Evolutionary conservation across 1,140 invertebrate species (phyloP).

Genomic region (Melitaea cinxia): DNA sequence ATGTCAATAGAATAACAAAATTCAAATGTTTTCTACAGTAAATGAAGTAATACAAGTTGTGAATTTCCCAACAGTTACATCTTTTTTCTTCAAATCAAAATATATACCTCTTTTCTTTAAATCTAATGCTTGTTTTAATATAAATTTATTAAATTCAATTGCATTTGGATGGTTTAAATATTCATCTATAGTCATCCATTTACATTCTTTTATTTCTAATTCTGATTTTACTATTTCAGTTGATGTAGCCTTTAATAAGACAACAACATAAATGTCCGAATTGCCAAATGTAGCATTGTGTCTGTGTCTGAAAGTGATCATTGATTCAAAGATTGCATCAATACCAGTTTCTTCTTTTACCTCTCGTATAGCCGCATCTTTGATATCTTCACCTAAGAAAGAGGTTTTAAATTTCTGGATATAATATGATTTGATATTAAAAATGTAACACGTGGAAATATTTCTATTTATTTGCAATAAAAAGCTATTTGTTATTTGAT

Average conservation of each 20-base stretch:
- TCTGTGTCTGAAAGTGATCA: constrained; percentile 90
- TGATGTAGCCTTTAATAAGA: constrained; percentile 86
- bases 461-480: too few relatives aligned
- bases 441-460: too few relatives aligned
- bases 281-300: constrained; percentile 88
- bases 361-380: constrained; percentile 90
- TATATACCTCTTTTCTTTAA: constrained; percentile 83
- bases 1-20: background rate
- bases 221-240: constrained; percentile 86
- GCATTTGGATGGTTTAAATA: constrained; percentile 88
- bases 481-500: too few relatives aligned
- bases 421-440: too few relatives aligned
- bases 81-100: constrained; percentile 72
- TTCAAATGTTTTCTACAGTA: constrained; percentile 52
- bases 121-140: constrained; percentile 86
- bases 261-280: constrained; percentile 92
- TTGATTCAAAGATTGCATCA: constrained; percentile 87
- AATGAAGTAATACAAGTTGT: constrained; percentile 59
- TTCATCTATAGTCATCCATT: constrained; percentile 93
- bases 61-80: constrained; percentile 46
- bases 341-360: constrained; percentile 95
- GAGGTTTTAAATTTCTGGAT: constrained; percentile 13
- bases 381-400: constrained; percentile 89
- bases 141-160: constrained; percentile 87
- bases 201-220: constrained; percentile 88